These are phyloP conservation scores for Drosophila elegans DNA, from an alignment of 1,140 invertebrate genomes.

Conservation along the genomic window DNA sequence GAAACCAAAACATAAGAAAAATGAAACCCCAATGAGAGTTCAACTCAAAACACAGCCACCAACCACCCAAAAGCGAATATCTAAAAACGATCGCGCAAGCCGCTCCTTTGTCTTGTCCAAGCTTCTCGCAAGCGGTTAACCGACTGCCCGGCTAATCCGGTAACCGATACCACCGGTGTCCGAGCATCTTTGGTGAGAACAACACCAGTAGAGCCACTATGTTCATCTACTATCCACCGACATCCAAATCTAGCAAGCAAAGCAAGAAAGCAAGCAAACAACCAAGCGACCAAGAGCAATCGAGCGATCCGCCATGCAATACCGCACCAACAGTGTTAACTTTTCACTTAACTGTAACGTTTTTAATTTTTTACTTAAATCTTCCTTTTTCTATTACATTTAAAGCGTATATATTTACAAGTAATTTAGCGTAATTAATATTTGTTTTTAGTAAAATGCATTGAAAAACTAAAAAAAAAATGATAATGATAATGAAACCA, in stretches of 20 bases:
- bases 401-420: constrained; percentile 79
- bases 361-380: constrained; percentile 63
- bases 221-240: constrained; percentile 12
- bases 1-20: constrained; percentile 23
- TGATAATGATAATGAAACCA: constrained; percentile 48
- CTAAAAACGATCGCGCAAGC: constrained; percentile 53
- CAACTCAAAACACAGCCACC: constrained; percentile 36
- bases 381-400: constrained; percentile 72
- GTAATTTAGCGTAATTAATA: constrained; percentile 82
- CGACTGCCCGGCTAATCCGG: constrained; percentile 9
- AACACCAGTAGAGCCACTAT: constrained; percentile 18
- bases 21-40: constrained; percentile 39
- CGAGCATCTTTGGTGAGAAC: constrained; percentile 31
- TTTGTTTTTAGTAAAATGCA: constrained; percentile 78
- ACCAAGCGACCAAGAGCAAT: constrained; percentile 30
- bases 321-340: constrained; percentile 49
- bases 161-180: constrained; percentile 40
- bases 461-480: constrained; percentile 63
- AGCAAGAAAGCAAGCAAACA: constrained; percentile 19
- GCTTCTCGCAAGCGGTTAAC: constrained; percentile 27
- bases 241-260: constrained; percentile 10
- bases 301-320: constrained; percentile 44
- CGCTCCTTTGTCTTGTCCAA: constrained; percentile 56
- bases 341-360: constrained; percentile 72
- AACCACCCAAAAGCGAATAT: constrained; percentile 65